Evolutionary conservation across 2,888 invertebrate species (phyloP).

Genomic region (Lottia gigantea): DNA sequence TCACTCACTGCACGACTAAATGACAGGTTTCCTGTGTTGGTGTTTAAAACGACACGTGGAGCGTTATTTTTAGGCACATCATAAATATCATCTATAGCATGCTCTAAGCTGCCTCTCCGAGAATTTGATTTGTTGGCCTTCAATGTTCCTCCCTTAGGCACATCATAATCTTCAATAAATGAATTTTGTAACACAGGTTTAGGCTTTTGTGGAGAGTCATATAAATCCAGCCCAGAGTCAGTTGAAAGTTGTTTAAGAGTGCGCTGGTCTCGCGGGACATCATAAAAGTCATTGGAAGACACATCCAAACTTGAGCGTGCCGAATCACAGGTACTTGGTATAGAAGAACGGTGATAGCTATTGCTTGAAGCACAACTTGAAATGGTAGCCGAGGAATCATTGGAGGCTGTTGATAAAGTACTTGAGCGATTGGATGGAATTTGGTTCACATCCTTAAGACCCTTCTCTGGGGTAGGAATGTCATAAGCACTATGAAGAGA

Average conservation of each 20-base stretch:
- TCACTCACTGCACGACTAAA: slow-evolving; percentile 26
- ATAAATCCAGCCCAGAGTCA: slow-evolving; percentile 69
- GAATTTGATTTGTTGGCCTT: slow-evolving; percentile 14
- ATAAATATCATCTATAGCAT: slow-evolving; percentile 63
- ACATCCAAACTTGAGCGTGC: slow-evolving; percentile 71
- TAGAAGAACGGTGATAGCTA: slow-evolving; percentile 70
- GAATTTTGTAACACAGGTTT: slow-evolving; percentile 32
- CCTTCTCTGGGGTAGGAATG: slow-evolving; percentile 29
- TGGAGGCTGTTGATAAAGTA: slow-evolving; percentile 64
- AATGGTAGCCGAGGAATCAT: slow-evolving; percentile 61
- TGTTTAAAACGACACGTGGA: slow-evolving; percentile 36
- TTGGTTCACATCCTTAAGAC: slow-evolving; percentile 37
- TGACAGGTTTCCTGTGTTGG: slow-evolving; percentile 8
- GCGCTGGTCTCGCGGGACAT: slow-evolving; percentile 49
- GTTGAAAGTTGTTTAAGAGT: slow-evolving; percentile 50
- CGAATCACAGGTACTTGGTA: slow-evolving; percentile 73
- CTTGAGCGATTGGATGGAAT: slow-evolving; percentile 64
- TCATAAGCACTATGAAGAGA: slow-evolving; percentile 43
- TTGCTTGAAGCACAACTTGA: slow-evolving; percentile 68
- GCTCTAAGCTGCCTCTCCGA: slow-evolving; percentile 41
- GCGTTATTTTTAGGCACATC: slow-evolving; percentile 63
- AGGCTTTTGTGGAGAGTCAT: slow-evolving; percentile 74
- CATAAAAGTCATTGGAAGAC: slow-evolving; percentile 57
- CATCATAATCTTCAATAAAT: slow-evolving; percentile 55
- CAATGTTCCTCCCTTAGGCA: slow-evolving; percentile 38